phyloP scores from a whole-genome alignment of 2,113 vertebrate species.

The Nycticebus coucang region DNA sequence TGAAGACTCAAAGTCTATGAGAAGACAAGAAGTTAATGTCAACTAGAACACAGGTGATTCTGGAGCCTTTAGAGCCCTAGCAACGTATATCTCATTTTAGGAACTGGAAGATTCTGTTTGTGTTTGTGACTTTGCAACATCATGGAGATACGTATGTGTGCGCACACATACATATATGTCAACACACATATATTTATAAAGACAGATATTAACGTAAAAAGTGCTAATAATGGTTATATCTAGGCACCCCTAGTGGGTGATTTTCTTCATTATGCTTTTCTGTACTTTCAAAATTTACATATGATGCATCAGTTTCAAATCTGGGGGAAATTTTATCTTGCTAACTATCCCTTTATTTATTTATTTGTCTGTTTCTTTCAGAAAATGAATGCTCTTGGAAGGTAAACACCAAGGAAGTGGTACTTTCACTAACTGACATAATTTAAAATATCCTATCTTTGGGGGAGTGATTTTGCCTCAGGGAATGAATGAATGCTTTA shows the following conservation, averaged over 20 bases:
- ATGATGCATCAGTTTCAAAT: conserved; percentile 17
- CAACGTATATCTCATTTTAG: background rate
- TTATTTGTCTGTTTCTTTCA: background rate
- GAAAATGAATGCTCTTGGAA: conserved; percentile 5
- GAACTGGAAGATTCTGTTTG: background rate
- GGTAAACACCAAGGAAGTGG: background rate
- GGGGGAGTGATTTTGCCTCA: conserved; percentile 30
- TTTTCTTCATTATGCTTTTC: conserved; percentile 32
- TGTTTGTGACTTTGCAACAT: background rate
- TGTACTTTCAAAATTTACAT: background rate
- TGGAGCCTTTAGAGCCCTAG: background rate
- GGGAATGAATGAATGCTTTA: conserved; percentile 35
- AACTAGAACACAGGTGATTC: background rate
- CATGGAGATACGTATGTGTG: background rate
- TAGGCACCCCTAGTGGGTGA: background rate
- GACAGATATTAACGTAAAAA: background rate
- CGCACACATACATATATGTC: background rate
- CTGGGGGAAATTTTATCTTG: background rate
- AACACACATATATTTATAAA: background rate
- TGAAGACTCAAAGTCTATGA: background rate
- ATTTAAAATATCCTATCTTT: conserved; percentile 40
- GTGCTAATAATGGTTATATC: background rate
- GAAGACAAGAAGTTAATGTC: background rate
- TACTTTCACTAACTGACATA: conserved; percentile 24
- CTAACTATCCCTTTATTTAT: background rate